Base-by-base conservation (phyloP, 1,140 invertebrate species). In the Nasonia giraulti region DNA sequence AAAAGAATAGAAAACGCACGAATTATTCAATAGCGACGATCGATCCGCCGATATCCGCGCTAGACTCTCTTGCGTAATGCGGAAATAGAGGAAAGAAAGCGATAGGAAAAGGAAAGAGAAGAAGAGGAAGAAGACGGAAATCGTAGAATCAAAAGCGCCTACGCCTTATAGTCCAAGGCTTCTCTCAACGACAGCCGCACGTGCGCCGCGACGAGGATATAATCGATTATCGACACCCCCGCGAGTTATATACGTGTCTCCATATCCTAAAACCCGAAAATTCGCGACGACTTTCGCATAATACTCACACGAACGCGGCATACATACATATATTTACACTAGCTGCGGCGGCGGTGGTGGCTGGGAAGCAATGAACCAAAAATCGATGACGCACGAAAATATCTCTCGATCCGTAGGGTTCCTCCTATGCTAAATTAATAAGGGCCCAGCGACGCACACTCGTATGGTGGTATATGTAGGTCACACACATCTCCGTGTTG, bases 351-450 rank as follows among this genome's bases (percentile, higher is more conserved):
- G 12, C 40, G 40, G 40, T 10, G 40, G 40, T 44, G 40, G 40
- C 10, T 44, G 17, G 5, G 62, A n/a, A 31, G 68, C 27, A 31
- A 27, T 23, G 66, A 23, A 71, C 27, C 31, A 71, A 27, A 71
- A 71, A 31, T 71, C 68, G 68, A 71, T 71, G 68, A 71, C 23
- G 33, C 68, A 33, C 68, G 27, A 71, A 71, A n/a, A n/a, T 5
- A 62, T 62, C 55, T 17, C 6, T 20, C 27, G 27, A 27, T 27
- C 6, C 17, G 33, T 37, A 37, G 33, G 55, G 20, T 20, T 62
- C 5, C 55, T 62, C 6, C 47, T 44, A 0, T 5, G 55, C 7
- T 62, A 62, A 20, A 62, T 62, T 62, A 62, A 62, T 62, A 62
- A 20, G 40, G 40, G 10, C 40, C 0, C 40, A 8, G 40, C 40